Conservation (phyloP, 2,888 invertebrate genomes). For the Seladonia tumulorum region DNA sequence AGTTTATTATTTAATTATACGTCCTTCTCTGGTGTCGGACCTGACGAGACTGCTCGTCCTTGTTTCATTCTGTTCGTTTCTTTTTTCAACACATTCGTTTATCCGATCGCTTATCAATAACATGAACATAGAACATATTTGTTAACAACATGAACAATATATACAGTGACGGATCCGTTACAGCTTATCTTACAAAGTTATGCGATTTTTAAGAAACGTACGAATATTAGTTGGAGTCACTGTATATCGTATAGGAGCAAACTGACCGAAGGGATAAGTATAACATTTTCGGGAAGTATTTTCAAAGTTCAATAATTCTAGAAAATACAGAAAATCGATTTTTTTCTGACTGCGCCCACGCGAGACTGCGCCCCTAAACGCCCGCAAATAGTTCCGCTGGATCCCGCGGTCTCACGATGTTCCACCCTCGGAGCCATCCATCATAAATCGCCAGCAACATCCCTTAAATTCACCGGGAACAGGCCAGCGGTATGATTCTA, state of each 20-base stretch:
- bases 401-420: neutral
- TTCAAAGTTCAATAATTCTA: neutral
- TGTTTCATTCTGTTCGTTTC: too few species aligned
- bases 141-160: too few species aligned
- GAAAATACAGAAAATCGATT: neutral
- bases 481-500: slow-evolving; percentile 24
- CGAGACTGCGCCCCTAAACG: neutral
- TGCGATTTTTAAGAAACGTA: too few species aligned
- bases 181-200: too few species aligned
- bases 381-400: neutral
- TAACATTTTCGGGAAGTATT: neutral
- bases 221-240: too few species aligned
- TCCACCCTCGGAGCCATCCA: slow-evolving; percentile 4
- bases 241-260: neutral
- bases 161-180: too few species aligned
- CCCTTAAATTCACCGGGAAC: slow-evolving; percentile 34
- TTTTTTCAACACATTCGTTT: too few species aligned
- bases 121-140: too few species aligned
- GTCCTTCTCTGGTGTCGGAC: too few species aligned
- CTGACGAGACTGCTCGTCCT: too few species aligned
- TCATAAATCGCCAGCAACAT: slow-evolving; percentile 37
- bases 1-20: too few species aligned
- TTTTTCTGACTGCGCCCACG: neutral
- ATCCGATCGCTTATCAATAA: too few species aligned
- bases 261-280: neutral